Conservation (phyloP, 2,113 vertebrate genomes). For the Australoheros scitulus region DNA sequence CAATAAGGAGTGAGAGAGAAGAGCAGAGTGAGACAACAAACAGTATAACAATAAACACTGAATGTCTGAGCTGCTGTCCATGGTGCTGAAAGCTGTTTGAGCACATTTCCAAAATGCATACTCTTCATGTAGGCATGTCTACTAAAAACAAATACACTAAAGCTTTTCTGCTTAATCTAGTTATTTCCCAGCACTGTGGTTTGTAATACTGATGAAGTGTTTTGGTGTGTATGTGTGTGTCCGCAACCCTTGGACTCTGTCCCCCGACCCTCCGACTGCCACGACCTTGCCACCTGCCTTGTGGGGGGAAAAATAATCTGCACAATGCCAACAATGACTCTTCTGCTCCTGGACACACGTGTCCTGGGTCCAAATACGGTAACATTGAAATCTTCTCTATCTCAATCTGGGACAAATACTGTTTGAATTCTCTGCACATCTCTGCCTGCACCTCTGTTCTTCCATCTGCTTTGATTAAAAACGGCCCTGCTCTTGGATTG, state of each 20-base stretch:
- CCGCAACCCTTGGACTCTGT: conserved; percentile 87
- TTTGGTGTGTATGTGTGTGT: conserved; percentile 83
- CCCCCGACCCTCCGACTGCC: conserved; percentile 79
- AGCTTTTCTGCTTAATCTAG: neutral
- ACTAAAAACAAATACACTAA: neutral
- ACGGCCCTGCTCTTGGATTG: neutral
- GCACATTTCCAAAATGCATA: neutral
- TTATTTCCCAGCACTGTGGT: conserved; percentile 20
- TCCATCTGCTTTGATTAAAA: conserved; percentile 15
- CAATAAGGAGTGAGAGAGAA: neutral
- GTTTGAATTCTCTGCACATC: conserved; percentile 22
- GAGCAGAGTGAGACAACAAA: neutral
- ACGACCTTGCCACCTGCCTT: conserved; percentile 84
- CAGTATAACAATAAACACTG: neutral
- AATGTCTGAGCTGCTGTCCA: neutral
- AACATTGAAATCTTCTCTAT: conserved; percentile 64
- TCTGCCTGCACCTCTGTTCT: conserved; percentile 29
- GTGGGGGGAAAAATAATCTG: conserved; percentile 60
- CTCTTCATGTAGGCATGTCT: neutral
- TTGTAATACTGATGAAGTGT: conserved; percentile 98
- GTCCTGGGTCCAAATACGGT: conserved; percentile 65
- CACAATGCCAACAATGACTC: conserved; percentile 31
- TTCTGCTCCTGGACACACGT: conserved; percentile 81
- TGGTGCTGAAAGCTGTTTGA: neutral
- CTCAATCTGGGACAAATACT: conserved; percentile 37